Conservation (phyloP, 2,113 vertebrate genomes). For the Albula goreensis region DNA sequence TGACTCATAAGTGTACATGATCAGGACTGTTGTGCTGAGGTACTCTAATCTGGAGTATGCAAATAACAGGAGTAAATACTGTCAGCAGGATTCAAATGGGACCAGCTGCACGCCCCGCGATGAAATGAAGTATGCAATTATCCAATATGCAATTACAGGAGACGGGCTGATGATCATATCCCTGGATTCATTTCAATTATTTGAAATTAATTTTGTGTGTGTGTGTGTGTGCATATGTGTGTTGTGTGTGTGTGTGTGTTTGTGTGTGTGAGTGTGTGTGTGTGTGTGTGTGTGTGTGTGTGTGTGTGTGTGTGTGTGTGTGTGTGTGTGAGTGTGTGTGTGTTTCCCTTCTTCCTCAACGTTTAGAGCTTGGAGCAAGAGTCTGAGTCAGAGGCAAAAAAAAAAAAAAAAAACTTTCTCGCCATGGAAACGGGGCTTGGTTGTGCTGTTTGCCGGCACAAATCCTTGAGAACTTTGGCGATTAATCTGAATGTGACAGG, state of each 20-base stretch:
- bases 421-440: not conserved
- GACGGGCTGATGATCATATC: not conserved
- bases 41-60: not conserved
- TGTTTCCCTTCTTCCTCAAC: not conserved
- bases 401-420: not conserved
- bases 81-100: not conserved
- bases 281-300: not conserved
- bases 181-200: slow-evolving; percentile 1
- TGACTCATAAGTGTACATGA: not conserved
- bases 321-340: no score
- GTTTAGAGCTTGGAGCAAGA: not conserved
- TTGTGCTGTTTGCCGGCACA: not conserved
- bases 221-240: no score
- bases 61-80: not conserved
- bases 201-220: not conserved
- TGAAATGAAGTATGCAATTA: not conserved
- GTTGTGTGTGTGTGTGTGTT: no score
- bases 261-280: no score
- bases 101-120: not conserved
- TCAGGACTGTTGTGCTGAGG: not conserved
- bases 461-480: not conserved
- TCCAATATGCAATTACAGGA: not conserved
- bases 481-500: not conserved
- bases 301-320: no score
- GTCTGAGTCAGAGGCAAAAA: not conserved